Evolutionary conservation across 2,888 invertebrate genomes (phyloP), one percentile per base, ranked within the genome.

Genomic region (Abrostola tripartita): DNA sequence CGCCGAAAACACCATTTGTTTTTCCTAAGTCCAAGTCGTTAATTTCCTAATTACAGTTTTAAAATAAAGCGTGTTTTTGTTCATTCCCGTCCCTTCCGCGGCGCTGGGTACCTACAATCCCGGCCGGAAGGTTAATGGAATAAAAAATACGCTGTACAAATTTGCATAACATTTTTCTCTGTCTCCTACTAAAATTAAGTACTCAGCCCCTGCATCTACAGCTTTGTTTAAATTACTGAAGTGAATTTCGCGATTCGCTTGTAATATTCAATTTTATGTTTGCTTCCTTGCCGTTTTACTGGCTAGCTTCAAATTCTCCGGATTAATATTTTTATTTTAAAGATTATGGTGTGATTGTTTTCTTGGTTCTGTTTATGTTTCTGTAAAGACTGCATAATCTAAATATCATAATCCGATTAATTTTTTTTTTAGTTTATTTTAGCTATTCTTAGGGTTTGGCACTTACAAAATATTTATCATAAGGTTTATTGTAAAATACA

Each of bases 121-220:
- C 82, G 85, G 79, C 85, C 85, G 88, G 87, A 86, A 92, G 91
- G 90, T 91, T 93, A 93, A 94, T 93, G 91, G 92, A 90, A 92
- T 90, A 92, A 93, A 92, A 92, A 94, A 93, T 91, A 93, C 90
- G 88, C 85, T 92, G 93, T 93, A 93, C 92, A 92, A 94, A 94
- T 94, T 94, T 94, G 89, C 94, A 93, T 94, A 92, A 89, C 91
- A 91, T 92, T 93, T 93, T 92, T 92, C 88, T 87, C 88, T 88
- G 88, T 88, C 89, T 91, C 81, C 81, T 78, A 81, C 89, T 88
- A 81, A 93, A 93, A 93, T 93, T 92, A 92, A 92, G 92, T 89
- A 88, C 83, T 88, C 84, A 81, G 85, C 83, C 86, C 84, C 87
- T 87, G 88, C 87, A 89, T 90, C 87, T 83, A 88, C 88, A 88